Base-by-base conservation (phyloP, 2,797 vertebrate genomes). In the Brotogeris chrysoptera region DNA sequence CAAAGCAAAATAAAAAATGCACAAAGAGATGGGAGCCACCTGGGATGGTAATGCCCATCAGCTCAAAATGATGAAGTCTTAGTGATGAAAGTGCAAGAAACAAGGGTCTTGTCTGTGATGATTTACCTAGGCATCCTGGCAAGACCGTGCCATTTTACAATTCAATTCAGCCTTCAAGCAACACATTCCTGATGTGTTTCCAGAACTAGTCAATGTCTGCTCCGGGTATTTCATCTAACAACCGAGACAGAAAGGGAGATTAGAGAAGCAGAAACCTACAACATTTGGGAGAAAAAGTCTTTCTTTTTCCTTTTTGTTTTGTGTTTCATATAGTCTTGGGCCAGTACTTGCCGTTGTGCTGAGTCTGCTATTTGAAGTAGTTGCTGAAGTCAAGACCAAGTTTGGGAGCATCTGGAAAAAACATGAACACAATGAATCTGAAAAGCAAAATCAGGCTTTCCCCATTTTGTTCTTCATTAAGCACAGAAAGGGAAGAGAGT, bases 111-210 rank as follows among this genome's bases (percentile, higher is more conserved):
- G 63, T 71, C 59, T 41, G 59, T 43, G 63, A 81, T 60, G 77
- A 34, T 92, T 90, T 88, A 91, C 66, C 63, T 60, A 70, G 85
- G 64, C 61, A 24, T 59, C 61, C 71, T 81, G 86, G 77, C 73
- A 88, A 70, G 85, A 76, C 81, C 87, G 47, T 0, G 0, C 57
- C 5, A 1, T 61, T 66, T 53, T 86, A 76, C 57, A 81, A 61
- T 76, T 88, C 80, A 68, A 41, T 81, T 90, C 80, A 73, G 80
- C 91, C 94, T 96, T 46, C 52, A 73, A 73, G 91, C 91, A 94
- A 86, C 3, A 7, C 19, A 6, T 65, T 95, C 38, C 66, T 1
- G 4, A 71, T 90, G 68, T 39, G 72, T 73, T 86, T 88, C 89
- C 10, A 5, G 70, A 92, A 70, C 34, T 47, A 70, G 85, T 92